Evolutionary conservation across 1,140 invertebrate genomes (phyloP), one percentile per base, ranked within the genome.

Genomic region (Hycleus cichorii): DNA sequence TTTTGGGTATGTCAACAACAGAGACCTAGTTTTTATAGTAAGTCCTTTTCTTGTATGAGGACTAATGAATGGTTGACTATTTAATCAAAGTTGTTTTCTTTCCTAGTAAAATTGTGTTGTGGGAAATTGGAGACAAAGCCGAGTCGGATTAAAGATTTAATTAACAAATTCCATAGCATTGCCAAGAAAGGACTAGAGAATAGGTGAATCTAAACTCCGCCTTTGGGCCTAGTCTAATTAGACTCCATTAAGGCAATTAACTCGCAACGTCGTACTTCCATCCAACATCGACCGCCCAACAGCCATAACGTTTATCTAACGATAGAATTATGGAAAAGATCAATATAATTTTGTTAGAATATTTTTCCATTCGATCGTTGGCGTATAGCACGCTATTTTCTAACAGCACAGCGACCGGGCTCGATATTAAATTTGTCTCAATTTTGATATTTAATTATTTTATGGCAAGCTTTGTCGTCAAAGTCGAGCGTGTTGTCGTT

Each of bases 371-470:
- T 49, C 48, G 48, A 39, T 7, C 39, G 32, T 25, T 12, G 27
- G 12, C 48, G 26, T 49, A 18, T 18, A 18, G 18, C 18, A 18
- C 18, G 18, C 18, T 18, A 18, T 32, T 7, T 32, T 32, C 32
- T 32, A 32, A 32, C 32, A 32, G 3, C 32, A 32, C 32, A 32
- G 59, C 59, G 64, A 55, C 52, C 60, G 18, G 63, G 50, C 49
- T 56, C 60, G 59, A 60, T 65, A 65, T 65, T 65, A 65, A 67
- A 67, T 67, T 65, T 60, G 65, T 64, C 67, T 69, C 60, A 65
- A 69, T 69, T 69, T 69, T 69, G 65, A 67, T 67, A 69, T 67
- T 69, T 69, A 69, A 69, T 67, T 65, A 66, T 69, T 69, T 69
- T 67, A 64, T 63, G 63, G 64, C 60, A 52, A 62, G 66, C 65